Percentiles rank a stretch among this genome's conserved stretches.
Evolutionary conservation across 2,113 vertebrate genomes (phyloP).

Genomic region (Perca fluviatilis): DNA sequence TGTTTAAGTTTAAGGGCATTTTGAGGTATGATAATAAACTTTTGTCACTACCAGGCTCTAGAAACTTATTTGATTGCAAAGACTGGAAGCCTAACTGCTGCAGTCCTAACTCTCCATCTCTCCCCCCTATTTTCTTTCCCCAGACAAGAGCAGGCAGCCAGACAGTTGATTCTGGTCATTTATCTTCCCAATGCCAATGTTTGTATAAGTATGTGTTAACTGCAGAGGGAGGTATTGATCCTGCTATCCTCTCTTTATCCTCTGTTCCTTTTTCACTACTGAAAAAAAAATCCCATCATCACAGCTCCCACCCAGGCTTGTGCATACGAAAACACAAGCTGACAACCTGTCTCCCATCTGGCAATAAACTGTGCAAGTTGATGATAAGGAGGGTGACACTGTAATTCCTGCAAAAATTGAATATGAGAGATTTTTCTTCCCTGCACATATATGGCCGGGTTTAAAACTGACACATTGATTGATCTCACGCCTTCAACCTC

Average conservation of each 20-base stretch:
- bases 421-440: not conserved
- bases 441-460: not conserved
- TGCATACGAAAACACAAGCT: conserved; percentile 31
- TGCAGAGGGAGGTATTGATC: conserved; percentile 69
- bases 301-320: conserved; percentile 18
- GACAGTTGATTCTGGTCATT: conserved; percentile 60
- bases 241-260: conserved; percentile 35
- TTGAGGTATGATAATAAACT: not conserved
- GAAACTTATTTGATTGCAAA: conserved; percentile 16
- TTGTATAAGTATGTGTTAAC: conserved; percentile 55
- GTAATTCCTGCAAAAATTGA: conserved; percentile 42
- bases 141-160: conserved; percentile 14
- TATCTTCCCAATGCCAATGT: conserved; percentile 58
- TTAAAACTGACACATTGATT: conserved; percentile 22
- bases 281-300: not conserved
- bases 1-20: not conserved
- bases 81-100: conserved; percentile 1
- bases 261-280: conserved; percentile 6
- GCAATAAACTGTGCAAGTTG: conserved; percentile 16
- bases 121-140: not conserved
- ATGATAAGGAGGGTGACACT: conserved; percentile 27
- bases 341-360: conserved; percentile 34
- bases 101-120: not conserved
- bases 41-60: not conserved
- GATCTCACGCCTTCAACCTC: not conserved